Percentiles rank a stretch among this genome's conserved stretches.
Evolutionary conservation across 2,797 vertebrate genomes (phyloP).

Genomic region (Bovichtus diacanthus): DNA sequence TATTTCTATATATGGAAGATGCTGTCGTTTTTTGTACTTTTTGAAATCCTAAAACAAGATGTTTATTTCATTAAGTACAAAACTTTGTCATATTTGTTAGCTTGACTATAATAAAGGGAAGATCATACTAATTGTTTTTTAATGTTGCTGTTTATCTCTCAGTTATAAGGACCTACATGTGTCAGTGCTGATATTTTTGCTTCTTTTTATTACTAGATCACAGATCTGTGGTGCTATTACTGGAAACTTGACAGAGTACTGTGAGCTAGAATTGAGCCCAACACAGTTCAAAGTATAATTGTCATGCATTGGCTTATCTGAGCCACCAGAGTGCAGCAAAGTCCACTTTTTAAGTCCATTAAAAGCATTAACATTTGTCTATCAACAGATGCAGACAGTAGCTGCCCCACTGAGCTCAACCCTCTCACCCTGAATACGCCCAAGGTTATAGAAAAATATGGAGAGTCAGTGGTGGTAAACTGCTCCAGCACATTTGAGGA

Average conservation of each 20-base stretch:
- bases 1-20: not conserved
- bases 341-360: not conserved
- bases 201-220: not conserved
- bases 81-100: not conserved
- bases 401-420: not conserved
- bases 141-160: not conserved
- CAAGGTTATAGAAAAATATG: conserved; percentile 13
- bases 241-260: not conserved
- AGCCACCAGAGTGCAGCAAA: conserved; percentile 27
- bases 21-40: not conserved
- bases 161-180: not conserved
- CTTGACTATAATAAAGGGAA: not conserved
- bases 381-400: conserved; percentile 47
- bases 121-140: not conserved
- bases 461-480: fast-evolving
- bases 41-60: not conserved
- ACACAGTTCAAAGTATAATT: not conserved
- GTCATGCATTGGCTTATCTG: not conserved
- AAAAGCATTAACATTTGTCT: conserved; percentile 4
- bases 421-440: conserved; percentile 39
- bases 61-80: not conserved
- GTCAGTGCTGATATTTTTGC: not conserved
- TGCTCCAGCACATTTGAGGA: fast-evolving
- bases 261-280: not conserved
- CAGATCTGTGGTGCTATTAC: not conserved